Base-by-base conservation (phyloP, 2,888 invertebrate genomes). In the Caprella mutica region DNA sequence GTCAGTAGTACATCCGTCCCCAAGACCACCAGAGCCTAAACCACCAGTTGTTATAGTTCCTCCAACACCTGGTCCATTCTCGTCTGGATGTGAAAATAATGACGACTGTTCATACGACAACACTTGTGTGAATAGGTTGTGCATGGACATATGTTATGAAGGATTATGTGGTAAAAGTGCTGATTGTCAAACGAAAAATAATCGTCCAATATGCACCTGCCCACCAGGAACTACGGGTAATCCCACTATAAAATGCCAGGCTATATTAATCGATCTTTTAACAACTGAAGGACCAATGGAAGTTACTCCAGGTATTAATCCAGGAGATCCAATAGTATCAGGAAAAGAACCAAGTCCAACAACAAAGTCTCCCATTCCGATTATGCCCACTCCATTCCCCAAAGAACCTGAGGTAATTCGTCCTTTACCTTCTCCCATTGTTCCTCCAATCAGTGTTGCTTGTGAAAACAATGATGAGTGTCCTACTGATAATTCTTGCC, bases 401-500 rank as follows among this genome's bases (percentile, higher is more conserved):
- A 30, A 48, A 30, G 48, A 48, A 48, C 48, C 48, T n/a, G n/a
- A n/a, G n/a, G n/a, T n/a, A n/a, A n/a, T n/a, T n/a, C n/a, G n/a
- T n/a, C n/a, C n/a, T n/a, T n/a, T n/a, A n/a, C n/a, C n/a, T n/a
- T n/a, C n/a, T n/a, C 52, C 50, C 39, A 44, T 21, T 23, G n/a
- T 30, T 2, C 42, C 52, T 44, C 52, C 43, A 3, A 76, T 69
- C 73, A 77, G 66, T 35, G 82, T 89, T 58, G 90, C 86, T 60
- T 92, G 91, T 71, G 79, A 82, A 69, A 83, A 85, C 40, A 88
- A 89, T 71, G 85, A 85, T 65, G 90, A 92, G 69, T 92, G 92
- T 71, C 87, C 90, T 6, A 76, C 78, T 42, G 86, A 90, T 69
- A 82, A 85, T 71, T 82, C 86, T 69, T 92, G 92, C 71, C 81